These are phyloP conservation scores for Pangasius sanitwongsei DNA, from an alignment of 2,797 vertebrate genomes.

Conservation along the genomic window DNA sequence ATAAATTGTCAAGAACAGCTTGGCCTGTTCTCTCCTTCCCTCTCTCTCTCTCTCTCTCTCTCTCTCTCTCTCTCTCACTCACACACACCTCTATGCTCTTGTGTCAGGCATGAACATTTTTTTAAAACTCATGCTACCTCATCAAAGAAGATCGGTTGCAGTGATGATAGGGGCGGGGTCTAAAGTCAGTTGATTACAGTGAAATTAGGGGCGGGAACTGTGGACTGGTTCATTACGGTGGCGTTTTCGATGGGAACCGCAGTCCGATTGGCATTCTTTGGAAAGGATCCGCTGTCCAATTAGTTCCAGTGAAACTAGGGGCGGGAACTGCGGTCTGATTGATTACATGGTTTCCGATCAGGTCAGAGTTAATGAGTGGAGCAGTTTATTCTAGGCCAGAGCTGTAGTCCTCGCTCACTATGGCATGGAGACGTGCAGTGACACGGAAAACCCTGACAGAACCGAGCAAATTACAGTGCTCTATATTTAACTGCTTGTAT, in stretches of 20 bases:
- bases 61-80: too few species aligned
- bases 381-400: neutral
- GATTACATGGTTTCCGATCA: constrained; percentile 15
- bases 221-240: neutral
- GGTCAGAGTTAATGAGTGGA: constrained; percentile 1
- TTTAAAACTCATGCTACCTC: neutral
- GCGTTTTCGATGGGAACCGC: neutral
- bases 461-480: neutral
- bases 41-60: neutral
- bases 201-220: neutral
- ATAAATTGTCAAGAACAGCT: constrained; percentile 24
- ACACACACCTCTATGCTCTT: neutral
- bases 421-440: neutral
- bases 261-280: neutral
- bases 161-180: neutral
- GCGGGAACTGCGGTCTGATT: neutral
- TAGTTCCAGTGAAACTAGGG: neutral
- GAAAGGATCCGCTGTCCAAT: neutral
- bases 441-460: neutral
- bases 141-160: neutral
- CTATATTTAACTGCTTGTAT: neutral
- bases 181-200: neutral
- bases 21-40: neutral
- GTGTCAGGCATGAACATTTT: neutral
- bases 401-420: neutral